Evolutionary conservation across 2,797 vertebrate genomes (phyloP).

Genomic region (Nyctibius grandis): DNA sequence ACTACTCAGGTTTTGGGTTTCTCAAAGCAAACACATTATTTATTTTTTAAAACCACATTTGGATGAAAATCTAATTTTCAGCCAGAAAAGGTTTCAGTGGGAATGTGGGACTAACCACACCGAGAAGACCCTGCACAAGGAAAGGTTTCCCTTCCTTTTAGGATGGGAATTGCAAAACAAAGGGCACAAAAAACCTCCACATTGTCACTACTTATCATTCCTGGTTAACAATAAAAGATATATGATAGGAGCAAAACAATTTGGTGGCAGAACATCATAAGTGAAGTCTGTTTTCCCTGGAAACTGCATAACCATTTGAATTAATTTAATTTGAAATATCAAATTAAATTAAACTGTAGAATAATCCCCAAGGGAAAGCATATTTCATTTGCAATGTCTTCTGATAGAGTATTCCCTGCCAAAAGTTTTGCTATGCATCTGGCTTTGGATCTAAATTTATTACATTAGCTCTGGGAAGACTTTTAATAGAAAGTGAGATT

Average conservation of each 20-base stretch:
- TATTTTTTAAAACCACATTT: neutral
- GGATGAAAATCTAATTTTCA: neutral
- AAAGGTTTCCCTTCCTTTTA: neutral
- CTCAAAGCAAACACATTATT: neutral
- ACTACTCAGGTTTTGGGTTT: neutral
- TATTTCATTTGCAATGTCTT: conserved; percentile 83
- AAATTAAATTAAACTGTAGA: conserved; percentile 86
- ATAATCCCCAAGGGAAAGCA: conserved; percentile 79
- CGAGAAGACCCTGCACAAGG: neutral
- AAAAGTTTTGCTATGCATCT: conserved; percentile 83
- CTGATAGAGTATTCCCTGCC: conserved; percentile 79
- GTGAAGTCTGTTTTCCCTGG: conserved; percentile 80
- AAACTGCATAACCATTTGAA: conserved; percentile 82
- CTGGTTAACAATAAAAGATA: conserved; percentile 74
- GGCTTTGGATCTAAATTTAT: conserved; percentile 82
- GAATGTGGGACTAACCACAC: neutral
- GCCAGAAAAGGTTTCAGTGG: neutral
- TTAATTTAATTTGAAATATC: conserved; percentile 85
- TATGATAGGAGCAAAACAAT: conserved; percentile 75
- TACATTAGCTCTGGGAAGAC: conserved; percentile 79
- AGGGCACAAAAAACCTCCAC: conserved; percentile 8
- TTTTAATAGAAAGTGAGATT: conserved; percentile 81
- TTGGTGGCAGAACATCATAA: conserved; percentile 80
- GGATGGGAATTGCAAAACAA: conserved; percentile 28
- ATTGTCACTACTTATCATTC: conserved; percentile 73